Conservation (phyloP, 2,888 invertebrate species). For the Himalopsyche anomala region DNA sequence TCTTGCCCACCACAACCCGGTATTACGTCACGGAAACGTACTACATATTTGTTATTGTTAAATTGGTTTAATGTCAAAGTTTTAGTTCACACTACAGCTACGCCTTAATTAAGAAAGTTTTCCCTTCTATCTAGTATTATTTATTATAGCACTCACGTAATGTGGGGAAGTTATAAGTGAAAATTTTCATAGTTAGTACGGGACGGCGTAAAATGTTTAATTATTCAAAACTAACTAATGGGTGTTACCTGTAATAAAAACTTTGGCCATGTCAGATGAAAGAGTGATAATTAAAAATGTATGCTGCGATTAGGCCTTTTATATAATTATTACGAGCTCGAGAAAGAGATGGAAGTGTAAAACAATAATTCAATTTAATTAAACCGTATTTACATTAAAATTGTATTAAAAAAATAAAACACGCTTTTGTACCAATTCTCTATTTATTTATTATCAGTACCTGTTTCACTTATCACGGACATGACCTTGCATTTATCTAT, state of each 20-base stretch:
- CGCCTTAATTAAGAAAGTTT: conserved; percentile 40
- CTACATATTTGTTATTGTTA: conserved; percentile 29
- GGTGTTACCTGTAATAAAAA: not conserved
- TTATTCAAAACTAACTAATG: conserved; percentile 31
- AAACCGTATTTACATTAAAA: too few species aligned
- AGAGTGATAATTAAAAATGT: not conserved
- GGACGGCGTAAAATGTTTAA: conserved; percentile 18
- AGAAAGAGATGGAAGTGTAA: not conserved
- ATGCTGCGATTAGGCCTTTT: not conserved
- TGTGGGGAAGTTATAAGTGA: conserved; percentile 10
- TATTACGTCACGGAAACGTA: not conserved
- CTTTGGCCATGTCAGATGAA: not conserved
- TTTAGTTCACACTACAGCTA: conserved; percentile 34
- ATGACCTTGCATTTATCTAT: too few species aligned
- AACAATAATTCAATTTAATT: not conserved
- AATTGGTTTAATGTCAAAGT: conserved; percentile 40
- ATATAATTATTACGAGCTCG: not conserved
- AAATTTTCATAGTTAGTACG: conserved; percentile 31
- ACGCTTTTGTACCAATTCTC: too few species aligned
- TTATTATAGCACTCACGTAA: conserved; percentile 40
- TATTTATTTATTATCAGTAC: too few species aligned
- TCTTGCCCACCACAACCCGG: not conserved
- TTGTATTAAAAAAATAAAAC: too few species aligned
- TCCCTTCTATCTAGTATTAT: conserved; percentile 38
- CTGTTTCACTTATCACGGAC: too few species aligned